Percentiles rank a stretch among this genome's conserved stretches.
Conservation (phyloP, 2,113 vertebrate species). For the rat (Rattus norvegicus) region DNA sequence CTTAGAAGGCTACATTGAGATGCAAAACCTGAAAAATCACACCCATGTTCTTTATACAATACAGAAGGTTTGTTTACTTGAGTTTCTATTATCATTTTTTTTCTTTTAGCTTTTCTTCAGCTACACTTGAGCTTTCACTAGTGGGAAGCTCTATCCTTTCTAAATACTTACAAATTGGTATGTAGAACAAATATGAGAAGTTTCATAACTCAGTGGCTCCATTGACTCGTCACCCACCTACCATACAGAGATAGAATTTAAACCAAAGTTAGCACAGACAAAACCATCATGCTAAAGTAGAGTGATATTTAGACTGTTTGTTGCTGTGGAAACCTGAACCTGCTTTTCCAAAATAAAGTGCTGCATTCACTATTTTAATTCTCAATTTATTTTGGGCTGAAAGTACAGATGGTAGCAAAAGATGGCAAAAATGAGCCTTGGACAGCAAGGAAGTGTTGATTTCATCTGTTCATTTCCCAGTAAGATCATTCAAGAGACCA, state of each 20-base stretch:
- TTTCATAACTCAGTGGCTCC: background rate
- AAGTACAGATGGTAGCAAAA: background rate
- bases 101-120: background rate
- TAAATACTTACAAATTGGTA: background rate
- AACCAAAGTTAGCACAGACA: background rate
- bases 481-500: background rate
- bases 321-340: background rate
- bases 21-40: background rate
- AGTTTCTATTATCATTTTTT: background rate
- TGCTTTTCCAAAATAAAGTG: background rate
- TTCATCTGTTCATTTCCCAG: background rate
- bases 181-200: background rate
- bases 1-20: background rate
- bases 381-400: constrained; percentile 2
- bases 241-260: background rate
- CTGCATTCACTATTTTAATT: background rate
- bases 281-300: background rate
- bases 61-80: background rate
- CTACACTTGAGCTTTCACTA: background rate
- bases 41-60: background rate
- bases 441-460: background rate
- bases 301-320: background rate
- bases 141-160: background rate
- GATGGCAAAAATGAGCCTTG: background rate
- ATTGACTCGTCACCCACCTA: background rate